A percentile compares a stretch with the other conserved stretches of the same genome.
Evolutionary conservation across 2,797 vertebrate genomes (phyloP).

Genomic region (Clarias pachynema): DNA sequence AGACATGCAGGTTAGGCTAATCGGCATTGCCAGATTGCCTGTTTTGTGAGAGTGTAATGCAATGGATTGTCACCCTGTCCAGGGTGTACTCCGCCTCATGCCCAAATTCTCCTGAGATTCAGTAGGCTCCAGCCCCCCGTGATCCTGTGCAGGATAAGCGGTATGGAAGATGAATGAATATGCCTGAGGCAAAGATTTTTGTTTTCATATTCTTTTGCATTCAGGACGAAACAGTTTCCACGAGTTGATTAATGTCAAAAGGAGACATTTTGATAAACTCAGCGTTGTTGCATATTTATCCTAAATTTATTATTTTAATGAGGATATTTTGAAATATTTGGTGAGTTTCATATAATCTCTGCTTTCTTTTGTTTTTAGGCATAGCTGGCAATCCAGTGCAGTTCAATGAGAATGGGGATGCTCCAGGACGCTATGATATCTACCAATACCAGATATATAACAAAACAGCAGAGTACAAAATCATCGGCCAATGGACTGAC

Average conservation of each 20-base stretch:
- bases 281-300: neutral
- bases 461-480: conserved; percentile 88
- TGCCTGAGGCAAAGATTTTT: neutral
- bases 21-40: no score
- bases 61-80: no score
- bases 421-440: conserved; percentile 95
- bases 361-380: conserved; percentile 70
- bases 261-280: neutral
- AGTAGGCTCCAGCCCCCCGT: no score
- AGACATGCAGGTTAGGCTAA: no score
- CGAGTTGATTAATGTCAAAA: no score
- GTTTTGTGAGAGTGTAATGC: no score
- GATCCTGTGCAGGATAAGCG: no score
- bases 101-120: no score
- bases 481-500: conserved; percentile 94
- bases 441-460: conserved; percentile 97
- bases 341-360: conserved; percentile 21
- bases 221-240: neutral
- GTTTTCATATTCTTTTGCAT: neutral
- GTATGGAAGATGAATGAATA: neutral
- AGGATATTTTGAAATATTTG: neutral
- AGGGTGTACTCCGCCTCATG: no score
- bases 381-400: conserved; percentile 95
- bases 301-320: no score
- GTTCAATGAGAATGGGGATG: conserved; percentile 96